Conservation (phyloP, 2,113 vertebrate genomes). For the Gymnobelideus leadbeateri region DNA sequence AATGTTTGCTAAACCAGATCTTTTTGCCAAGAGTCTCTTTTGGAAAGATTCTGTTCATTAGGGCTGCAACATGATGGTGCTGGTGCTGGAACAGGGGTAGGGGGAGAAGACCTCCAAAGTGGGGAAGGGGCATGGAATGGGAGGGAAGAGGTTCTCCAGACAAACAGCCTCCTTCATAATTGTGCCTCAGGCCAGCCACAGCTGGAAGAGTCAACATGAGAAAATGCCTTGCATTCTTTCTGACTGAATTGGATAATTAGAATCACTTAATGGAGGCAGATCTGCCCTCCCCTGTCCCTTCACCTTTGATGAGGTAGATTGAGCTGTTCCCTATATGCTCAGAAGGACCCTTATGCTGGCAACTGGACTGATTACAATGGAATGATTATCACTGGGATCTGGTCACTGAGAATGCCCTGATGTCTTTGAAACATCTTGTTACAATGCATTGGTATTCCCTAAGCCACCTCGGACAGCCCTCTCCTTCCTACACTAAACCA, state of each 20-base stretch:
- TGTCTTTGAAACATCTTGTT: slow-evolving; percentile 54
- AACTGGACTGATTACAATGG: slow-evolving; percentile 55
- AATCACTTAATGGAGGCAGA: slow-evolving; percentile 32
- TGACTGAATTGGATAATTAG: slow-evolving; percentile 44
- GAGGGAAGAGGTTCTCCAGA: neutral
- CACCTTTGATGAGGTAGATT: slow-evolving; percentile 29
- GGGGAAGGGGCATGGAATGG: neutral
- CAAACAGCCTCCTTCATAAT: slow-evolving; percentile 15
- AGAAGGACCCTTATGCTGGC: slow-evolving; percentile 43
- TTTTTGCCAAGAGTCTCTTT: neutral
- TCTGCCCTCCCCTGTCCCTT: slow-evolving; percentile 4
- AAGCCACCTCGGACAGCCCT: slow-evolving; percentile 28
- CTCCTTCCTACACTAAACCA: slow-evolving; percentile 55
- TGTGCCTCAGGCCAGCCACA: slow-evolving; percentile 38
- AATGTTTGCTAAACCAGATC: neutral
- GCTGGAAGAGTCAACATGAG: slow-evolving; percentile 45
- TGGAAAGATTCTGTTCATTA: neutral
- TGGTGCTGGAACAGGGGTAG: neutral
- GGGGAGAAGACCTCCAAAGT: neutral
- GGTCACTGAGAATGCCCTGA: slow-evolving; percentile 68
- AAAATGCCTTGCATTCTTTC: slow-evolving; percentile 14
- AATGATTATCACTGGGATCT: slow-evolving; percentile 55
- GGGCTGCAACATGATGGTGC: neutral
- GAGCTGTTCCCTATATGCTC: slow-evolving; percentile 29
- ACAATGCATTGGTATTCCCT: slow-evolving; percentile 63